These are phyloP conservation scores for Clepsis dumicolana DNA, from an alignment of 2,888 invertebrate species.

Conservation along the genomic window DNA sequence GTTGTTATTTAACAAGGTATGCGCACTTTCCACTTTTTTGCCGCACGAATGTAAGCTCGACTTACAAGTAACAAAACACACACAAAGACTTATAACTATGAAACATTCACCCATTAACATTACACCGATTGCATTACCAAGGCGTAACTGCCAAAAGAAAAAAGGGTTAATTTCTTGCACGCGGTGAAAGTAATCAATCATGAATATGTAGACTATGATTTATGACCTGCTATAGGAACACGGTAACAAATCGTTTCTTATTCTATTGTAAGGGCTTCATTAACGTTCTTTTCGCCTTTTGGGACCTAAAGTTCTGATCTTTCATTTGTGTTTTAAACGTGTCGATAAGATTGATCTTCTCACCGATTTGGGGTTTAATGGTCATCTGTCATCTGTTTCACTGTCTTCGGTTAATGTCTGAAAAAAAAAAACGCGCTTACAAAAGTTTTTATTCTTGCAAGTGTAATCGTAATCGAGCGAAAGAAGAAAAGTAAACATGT, in stretches of 20 bases:
- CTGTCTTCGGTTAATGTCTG: too few species aligned
- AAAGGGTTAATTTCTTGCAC: conserved; percentile 62
- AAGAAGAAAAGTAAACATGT: too few species aligned
- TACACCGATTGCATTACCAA: conserved; percentile 40
- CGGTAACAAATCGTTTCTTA: conserved; percentile 68
- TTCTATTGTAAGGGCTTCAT: conserved; percentile 39
- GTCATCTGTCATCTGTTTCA: too few species aligned
- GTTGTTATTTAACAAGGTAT: not conserved
- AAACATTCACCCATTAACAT: conserved; percentile 11
- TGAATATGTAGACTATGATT: conserved; percentile 71
- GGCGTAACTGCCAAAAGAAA: conserved; percentile 54
- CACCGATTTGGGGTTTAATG: not conserved
- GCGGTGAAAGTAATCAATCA: conserved; percentile 72
- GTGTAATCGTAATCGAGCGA: too few species aligned
- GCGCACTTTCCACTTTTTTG: not conserved
- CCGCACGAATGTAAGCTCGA: not conserved
- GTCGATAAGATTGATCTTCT: not conserved
- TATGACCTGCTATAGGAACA: conserved; percentile 68
- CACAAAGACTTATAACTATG: not conserved
- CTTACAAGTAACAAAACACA: not conserved
- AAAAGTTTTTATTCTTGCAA: too few species aligned
- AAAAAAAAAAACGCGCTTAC: too few species aligned
- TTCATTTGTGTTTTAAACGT: conserved; percentile 4
- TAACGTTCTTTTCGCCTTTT: conserved; percentile 25
- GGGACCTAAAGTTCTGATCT: conserved; percentile 1